Evolutionary conservation across 1,140 invertebrate genomes (phyloP), one percentile per base, ranked within the genome.

Genomic region (Zaprionus gabonicus): DNA sequence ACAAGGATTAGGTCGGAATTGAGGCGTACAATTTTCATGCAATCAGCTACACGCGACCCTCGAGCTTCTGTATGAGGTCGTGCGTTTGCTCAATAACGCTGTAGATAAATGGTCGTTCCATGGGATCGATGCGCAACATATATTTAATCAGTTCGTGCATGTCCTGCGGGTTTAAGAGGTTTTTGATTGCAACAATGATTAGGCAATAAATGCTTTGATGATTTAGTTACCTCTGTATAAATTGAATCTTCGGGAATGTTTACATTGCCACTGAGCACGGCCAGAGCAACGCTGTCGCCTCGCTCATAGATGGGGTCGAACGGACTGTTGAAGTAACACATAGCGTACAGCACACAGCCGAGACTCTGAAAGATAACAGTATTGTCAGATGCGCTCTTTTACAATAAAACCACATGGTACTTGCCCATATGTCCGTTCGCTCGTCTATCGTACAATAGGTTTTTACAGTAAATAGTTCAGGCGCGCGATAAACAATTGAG

Each of bases 381-480:
- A 17, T 41, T n/a, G 5, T 13, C 5, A 10, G 41, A 6, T 9
- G 7, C 1, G 2, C 6, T n/a, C n/a, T 20, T 17, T 46, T 17
- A 46, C 1, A 46, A 46, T 10, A 7, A 23, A 25, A 4, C 46
- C 13, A 3, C 46, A 10, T 12, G 20, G 10, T 23, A 81, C 76
- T 93, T 93, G 98, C 97, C 97, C 97, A 98, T 83, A 98, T 96
- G 93, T 98, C 97, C 38, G 96, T 97, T 74, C 96, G 93, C 93
- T 98, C 97, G 93, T 97, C 97, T 75, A 98, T 95, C 82, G 95
- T 95, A 87, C 95, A 95, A 83, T 96, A 96, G 69, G 95, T 96
- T 93, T 97, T 96, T 41, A 98, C 96, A 82, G 96, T 96, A 85
- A 98, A 98, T 31, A 98, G 93, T 93, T 98, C 97, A 17, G 97